These are phyloP conservation scores for Bellardia bayeri DNA, from an alignment of 2,888 invertebrate species.

Conservation along the genomic window DNA sequence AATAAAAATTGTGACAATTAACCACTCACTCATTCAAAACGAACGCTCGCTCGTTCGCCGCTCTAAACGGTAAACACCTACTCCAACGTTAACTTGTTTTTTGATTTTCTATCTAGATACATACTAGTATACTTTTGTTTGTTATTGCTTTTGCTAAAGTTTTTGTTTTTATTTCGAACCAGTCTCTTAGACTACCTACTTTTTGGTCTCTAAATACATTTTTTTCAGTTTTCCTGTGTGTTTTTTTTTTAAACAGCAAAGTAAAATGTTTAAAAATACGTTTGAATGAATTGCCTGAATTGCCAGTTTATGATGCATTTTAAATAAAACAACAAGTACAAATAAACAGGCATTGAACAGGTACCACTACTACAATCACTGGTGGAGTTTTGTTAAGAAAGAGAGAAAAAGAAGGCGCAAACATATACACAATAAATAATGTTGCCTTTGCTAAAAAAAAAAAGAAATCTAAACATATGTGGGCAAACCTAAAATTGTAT, in stretches of 20 bases:
- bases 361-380: conserved; percentile 9
- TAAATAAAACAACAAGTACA: conserved; percentile 14
- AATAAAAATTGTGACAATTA: conserved; percentile 69
- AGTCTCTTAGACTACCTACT: conserved; percentile 48
- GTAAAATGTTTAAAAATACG: conserved; percentile 43
- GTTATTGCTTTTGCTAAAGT: conserved; percentile 17
- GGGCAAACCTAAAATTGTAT: not conserved
- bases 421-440: not conserved
- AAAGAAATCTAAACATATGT: conserved; percentile 30
- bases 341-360: conserved; percentile 42
- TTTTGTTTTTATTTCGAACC: conserved; percentile 39
- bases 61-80: conserved; percentile 62
- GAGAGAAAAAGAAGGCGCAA: not conserved
- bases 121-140: conserved; percentile 9
- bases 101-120: not conserved
- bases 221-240: not conserved
- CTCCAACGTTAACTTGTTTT: conserved; percentile 44
- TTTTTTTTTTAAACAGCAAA: not conserved
- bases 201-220: conserved; percentile 17
- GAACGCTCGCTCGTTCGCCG: conserved; percentile 3
- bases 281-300: conserved; percentile 57
- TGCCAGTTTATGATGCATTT: conserved; percentile 63
- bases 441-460: conserved; percentile 39
- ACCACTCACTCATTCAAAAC: conserved; percentile 49
- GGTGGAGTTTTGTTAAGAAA: not conserved